Percentiles rank a stretch among this genome's conserved stretches.
phyloP scores from a whole-genome alignment of 2,113 vertebrate species.

The Macrotis lagotis region DNA sequence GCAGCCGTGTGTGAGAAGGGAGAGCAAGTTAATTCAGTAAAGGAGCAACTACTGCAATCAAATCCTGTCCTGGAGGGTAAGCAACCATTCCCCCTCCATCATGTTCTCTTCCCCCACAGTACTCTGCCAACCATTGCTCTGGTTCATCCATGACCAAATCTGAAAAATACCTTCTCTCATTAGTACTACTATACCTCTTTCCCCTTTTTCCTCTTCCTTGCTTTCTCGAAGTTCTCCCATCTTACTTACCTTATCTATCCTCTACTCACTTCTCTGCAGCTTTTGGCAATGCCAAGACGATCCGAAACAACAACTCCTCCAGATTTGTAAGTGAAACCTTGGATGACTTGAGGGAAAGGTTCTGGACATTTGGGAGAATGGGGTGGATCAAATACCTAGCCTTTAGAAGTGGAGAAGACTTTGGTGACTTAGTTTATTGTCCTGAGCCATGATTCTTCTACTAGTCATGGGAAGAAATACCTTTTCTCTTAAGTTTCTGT shows the following conservation, averaged over 20 bases:
- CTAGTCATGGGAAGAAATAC: neutral
- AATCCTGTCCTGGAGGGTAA: slow-evolving; percentile 88
- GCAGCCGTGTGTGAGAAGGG: slow-evolving; percentile 86
- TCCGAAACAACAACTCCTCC: slow-evolving; percentile 87
- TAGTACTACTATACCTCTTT: neutral
- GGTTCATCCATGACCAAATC: neutral
- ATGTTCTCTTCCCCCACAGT: neutral
- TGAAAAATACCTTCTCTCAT: neutral
- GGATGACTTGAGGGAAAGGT: neutral
- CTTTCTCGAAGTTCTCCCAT: neutral
- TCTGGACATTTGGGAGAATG: neutral
- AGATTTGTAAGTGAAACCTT: slow-evolving; percentile 83
- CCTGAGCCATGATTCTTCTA: neutral
- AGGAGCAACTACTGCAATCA: slow-evolving; percentile 88
- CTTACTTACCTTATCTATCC: neutral
- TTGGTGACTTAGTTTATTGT: rapidly evolving
- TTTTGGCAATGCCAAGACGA: slow-evolving; percentile 87
- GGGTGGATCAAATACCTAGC: neutral
- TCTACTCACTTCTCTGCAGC: slow-evolving; percentile 70
- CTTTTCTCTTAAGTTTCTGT: slow-evolving; percentile 43
- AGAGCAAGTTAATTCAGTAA: slow-evolving; percentile 87
- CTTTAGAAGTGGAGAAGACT: neutral
- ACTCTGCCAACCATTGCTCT: neutral
- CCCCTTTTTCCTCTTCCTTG: neutral
- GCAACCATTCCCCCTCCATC: neutral